Percentiles rank a stretch among this genome's conserved stretches.
Evolutionary conservation across 2,113 vertebrate species (phyloP).

Genomic region (Ophthalmolycus amberensis): DNA sequence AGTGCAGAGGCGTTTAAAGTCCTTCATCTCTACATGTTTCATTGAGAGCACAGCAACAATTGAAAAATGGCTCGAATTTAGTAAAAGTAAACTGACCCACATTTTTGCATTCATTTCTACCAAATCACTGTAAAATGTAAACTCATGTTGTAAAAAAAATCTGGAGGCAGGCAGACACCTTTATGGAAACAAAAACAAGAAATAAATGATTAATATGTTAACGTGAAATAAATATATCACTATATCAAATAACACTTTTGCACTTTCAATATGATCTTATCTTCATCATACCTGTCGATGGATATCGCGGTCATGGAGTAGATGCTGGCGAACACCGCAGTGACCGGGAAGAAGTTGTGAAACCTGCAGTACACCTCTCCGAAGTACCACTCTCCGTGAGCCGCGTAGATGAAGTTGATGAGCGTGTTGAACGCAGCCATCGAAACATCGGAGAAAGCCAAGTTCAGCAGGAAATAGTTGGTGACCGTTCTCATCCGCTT

Average conservation of each 20-base stretch:
- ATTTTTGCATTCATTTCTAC: background rate
- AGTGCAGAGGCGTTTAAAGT: background rate
- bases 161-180: background rate
- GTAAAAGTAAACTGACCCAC: background rate
- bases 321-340: constrained; percentile 96
- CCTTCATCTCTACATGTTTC: background rate
- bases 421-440: constrained; percentile 96
- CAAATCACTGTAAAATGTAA: background rate
- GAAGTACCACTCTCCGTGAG: constrained; percentile 96
- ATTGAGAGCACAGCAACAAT: background rate
- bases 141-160: background rate
- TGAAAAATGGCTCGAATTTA: background rate
- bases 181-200: background rate
- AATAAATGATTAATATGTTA: background rate
- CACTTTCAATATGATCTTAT: background rate
- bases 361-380: constrained; percentile 94
- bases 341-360: constrained; percentile 98
- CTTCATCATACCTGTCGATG: constrained; percentile 88
- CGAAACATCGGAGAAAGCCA: constrained; percentile 93
- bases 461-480: constrained; percentile 94
- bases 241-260: background rate
- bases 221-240: background rate
- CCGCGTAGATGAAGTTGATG: constrained; percentile 94
- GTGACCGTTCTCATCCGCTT: constrained; percentile 96
- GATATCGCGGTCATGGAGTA: constrained; percentile 97